Base-by-base conservation (phyloP, 1,140 invertebrate genomes). In the Calliopsis andreniformis region DNA sequence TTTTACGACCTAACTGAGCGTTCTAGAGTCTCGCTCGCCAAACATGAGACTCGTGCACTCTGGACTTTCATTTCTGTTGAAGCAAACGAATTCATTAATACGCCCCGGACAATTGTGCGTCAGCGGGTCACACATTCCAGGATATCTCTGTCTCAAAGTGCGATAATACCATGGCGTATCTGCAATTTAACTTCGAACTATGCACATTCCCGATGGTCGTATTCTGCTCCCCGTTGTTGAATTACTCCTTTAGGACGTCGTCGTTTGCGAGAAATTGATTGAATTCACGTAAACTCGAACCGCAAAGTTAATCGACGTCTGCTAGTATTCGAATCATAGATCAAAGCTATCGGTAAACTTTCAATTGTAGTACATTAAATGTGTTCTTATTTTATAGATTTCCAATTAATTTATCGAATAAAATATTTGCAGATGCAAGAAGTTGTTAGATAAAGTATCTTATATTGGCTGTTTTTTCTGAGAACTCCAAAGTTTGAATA, bases 131-230 rank as follows among this genome's bases (percentile, higher is more conserved):
- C 20, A 7, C 30, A 43, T 7, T 16, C 10, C n/a, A n/a, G 32
- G 30, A 12, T 14, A 16, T 12, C 25, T 35, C 30, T 49, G 14
- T 14, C 2, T 2, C 3, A 25, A 55, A 68, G 70, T 14, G 32
- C 23, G 67, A 56, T 80, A 80, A 82, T 53, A 49, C 14, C 4
- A 4, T 23, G 43, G 28, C 35, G 35, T 56, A 66, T 35, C 59
- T 49, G 66, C 58, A 83, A 80, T 85, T 85, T 80, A 80, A 83
- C 71, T 85, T 85, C 35, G 55, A 84, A 51, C 63, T 61, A 20
- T 32, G 49, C 16, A 16, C 16, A 25, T 69, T 71, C 45, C 66
- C 47, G 64, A 4, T 28, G 69, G 45, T n/a, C 10, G 18, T 10
- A 66, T 83, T n/a, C n/a, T n/a, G 81, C 62, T 76, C 72, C 58